phyloP scores from a whole-genome alignment of 2,797 vertebrate species.

The Diglossa cyanea region DNA sequence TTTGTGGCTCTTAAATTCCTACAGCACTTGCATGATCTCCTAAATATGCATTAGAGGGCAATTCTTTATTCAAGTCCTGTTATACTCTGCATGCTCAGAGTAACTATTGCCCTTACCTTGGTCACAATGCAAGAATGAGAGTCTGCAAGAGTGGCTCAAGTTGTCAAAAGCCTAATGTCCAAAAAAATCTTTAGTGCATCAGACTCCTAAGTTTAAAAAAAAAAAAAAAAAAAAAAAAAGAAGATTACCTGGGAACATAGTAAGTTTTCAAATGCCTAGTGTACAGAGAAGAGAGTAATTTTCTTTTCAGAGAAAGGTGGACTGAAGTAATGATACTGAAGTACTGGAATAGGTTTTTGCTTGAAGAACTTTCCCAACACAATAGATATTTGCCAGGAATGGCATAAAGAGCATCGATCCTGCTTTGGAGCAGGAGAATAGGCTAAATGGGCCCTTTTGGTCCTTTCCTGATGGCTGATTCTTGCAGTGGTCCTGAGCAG shows the following conservation, averaged over 20 bases:
- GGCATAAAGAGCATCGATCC: background rate
- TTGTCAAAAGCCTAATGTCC: background rate
- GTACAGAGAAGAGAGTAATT: background rate
- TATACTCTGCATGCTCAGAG: background rate
- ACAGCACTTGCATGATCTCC: background rate
- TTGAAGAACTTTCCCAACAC: background rate
- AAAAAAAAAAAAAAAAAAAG: accelerated
- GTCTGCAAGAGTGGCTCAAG: background rate
- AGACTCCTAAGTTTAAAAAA: background rate
- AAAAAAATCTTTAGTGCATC: background rate
- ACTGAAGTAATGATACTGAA: background rate
- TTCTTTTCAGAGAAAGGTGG: background rate
- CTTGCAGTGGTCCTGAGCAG: background rate
- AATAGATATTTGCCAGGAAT: background rate
- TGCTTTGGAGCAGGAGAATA: background rate
- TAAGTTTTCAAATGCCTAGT: background rate
- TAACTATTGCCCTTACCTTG: background rate
- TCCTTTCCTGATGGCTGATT: background rate
- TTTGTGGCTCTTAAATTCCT: background rate
- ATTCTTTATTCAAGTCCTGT: background rate
- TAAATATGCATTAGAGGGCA: background rate
- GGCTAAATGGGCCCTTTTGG: background rate
- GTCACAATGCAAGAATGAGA: background rate
- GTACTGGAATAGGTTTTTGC: background rate
- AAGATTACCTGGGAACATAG: background rate